Evolutionary conservation across 2,113 vertebrate genomes (phyloP), one percentile per base, ranked within the genome.

Genomic region (Chunga burmeisteri): DNA sequence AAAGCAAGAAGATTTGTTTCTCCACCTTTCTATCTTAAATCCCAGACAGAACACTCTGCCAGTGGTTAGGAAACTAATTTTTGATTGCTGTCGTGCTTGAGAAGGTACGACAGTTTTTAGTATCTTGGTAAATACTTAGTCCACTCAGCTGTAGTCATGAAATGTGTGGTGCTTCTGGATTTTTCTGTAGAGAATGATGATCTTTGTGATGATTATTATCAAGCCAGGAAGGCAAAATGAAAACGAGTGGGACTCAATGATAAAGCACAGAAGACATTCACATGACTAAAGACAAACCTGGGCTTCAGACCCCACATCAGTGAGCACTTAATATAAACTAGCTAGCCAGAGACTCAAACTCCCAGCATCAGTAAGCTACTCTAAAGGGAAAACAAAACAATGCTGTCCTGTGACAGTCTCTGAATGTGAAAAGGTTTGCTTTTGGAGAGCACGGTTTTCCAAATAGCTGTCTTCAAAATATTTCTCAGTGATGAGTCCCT

Each of bases 331-430:
- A 59, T 59, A 67, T 11, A 87, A 61, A 46, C 7, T 21, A 58
- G 15, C 34, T 52, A 74, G 19, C 19, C 59, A 61, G 46, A 30
- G 6, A 27, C 30, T 49, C 47, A 72, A 36, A 44, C 9, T 61
- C 18, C 23, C 53, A 62, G 26, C 26, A 47, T 53, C 49, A 74
- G 27, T 47, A 52, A 46, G 17, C 29, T 67, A 11, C 52, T 63
- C 16, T 56, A 40, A 52, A 58, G 34, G 65, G 15, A 74, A 74
- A 79, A 26, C 32, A 27, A 59, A 82, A 11, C 6, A 82, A 10
- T 2, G 3, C 11, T 94, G 18, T 22, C 13, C 18, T 7, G 3
- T 2, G 0, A 7, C 50, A 49, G n/a, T 19, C 68, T 53, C 56
- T 71, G n/a, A 16, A 32, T 34, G 10, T 44, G 32, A 84, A 90